Conservation (phyloP, 2,113 vertebrate species). For the Maccullochella peelii region DNA sequence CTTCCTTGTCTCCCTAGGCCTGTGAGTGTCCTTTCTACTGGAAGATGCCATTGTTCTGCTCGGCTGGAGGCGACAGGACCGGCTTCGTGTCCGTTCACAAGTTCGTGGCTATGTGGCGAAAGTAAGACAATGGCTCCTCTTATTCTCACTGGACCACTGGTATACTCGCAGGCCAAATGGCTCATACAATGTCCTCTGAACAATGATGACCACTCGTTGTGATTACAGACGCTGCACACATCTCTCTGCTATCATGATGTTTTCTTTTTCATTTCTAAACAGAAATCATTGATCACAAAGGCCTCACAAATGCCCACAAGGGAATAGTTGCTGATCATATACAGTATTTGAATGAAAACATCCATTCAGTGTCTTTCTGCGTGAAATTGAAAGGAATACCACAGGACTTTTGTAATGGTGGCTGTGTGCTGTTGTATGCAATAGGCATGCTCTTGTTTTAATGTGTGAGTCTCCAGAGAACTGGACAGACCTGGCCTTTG, state of each 20-base stretch:
- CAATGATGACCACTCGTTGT: slow-evolving; percentile 54
- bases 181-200: slow-evolving; percentile 39
- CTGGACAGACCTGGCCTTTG: slow-evolving; percentile 60
- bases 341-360: slow-evolving; percentile 47
- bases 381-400: slow-evolving; percentile 43
- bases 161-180: slow-evolving; percentile 23
- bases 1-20: slow-evolving; percentile 82
- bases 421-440: slow-evolving; percentile 36
- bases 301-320: slow-evolving; percentile 35
- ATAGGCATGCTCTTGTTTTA: slow-evolving; percentile 69
- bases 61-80: slow-evolving; percentile 92
- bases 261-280: slow-evolving; percentile 45
- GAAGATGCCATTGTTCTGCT: slow-evolving; percentile 94
- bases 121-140: slow-evolving; percentile 89
- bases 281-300: slow-evolving; percentile 39
- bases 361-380: slow-evolving; percentile 48
- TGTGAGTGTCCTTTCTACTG: slow-evolving; percentile 96
- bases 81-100: slow-evolving; percentile 95
- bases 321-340: background rate
- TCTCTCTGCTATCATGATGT: slow-evolving; percentile 27
- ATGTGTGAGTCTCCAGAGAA: slow-evolving; percentile 59
- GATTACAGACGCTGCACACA: slow-evolving; percentile 39
- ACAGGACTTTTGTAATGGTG: slow-evolving; percentile 33
- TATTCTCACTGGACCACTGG: slow-evolving; percentile 39
- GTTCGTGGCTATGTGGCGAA: slow-evolving; percentile 97